Evolutionary conservation across 2,113 vertebrate species (phyloP), one percentile per base, ranked within the genome.

Genomic region (Sturnus vulgaris): DNA sequence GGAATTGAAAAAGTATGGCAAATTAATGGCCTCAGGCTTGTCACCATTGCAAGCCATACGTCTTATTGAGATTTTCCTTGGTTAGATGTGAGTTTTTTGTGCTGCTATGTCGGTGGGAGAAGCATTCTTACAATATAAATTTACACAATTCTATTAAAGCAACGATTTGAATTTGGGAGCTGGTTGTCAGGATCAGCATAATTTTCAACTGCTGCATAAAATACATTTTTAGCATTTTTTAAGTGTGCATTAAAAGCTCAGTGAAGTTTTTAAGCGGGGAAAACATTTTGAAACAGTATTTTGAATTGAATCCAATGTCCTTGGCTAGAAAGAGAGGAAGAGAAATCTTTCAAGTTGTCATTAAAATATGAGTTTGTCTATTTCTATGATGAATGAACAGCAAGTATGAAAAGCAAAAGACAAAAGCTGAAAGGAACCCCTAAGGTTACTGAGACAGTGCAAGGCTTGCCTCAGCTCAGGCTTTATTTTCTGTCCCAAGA

Each of bases 301-400:
- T 64, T 75, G 53, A 44, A 53, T 60, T 72, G 31, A 89, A 95
- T 80, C 22, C n/a, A 70, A 42, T 65, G 64, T 91, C 82, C 84
- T 92, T 95, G 76, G 30, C 53, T 86, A 37, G 65, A 84, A 77
- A 79, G 73, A 76, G 49, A 68, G 53, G 27, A 83, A 93, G 37
- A 86, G 33, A 83, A 33, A 86, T 49, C 55, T 82, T 64, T 93
- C 44, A 78, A 40, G 46, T 33, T 84, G 91, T 88, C 83, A 76
- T 82, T 94, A 93, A 94, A 88, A 92, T 86, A 92, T 28, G 44
- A 86, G 25, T 60, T 40, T 93, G 50, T 82, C 80, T 95, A 16
- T 19, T 94, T 88, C 70, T 82, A 46, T 68, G 93, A 95, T 79
- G 40, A 96, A 96, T 88, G 82, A 88, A 53, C 15, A 88, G 23